phyloP scores from a whole-genome alignment of 2,888 invertebrate species.

The Zaprionus lineosus region DNA sequence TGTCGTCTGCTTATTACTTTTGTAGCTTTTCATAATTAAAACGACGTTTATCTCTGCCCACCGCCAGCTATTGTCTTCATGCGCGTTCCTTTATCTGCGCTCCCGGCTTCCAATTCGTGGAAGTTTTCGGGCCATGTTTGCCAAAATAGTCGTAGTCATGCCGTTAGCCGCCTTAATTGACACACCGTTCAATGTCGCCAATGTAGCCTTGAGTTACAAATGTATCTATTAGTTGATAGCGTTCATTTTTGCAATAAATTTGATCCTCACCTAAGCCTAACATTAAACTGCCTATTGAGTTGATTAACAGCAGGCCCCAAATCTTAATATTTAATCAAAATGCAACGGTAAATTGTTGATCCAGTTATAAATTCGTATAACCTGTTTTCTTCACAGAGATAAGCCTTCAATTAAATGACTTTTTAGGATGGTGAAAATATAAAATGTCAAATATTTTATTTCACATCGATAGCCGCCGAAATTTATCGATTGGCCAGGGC shows the following conservation, averaged over 20 bases:
- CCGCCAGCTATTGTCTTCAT: conserved; percentile 7
- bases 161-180: conserved; percentile 25
- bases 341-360: no score
- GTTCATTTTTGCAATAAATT: conserved; percentile 19
- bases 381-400: no score
- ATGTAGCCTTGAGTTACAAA: conserved; percentile 50
- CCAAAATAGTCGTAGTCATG: conserved; percentile 24
- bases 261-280: conserved; percentile 21
- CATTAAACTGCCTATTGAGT: not conserved
- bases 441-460: no score
- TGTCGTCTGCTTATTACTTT: conserved; percentile 69
- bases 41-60: conserved; percentile 51
- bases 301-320: not conserved
- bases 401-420: no score
- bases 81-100: conserved; percentile 22
- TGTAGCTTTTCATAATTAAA: conserved; percentile 68
- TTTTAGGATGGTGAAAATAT: no score
- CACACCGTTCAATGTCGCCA: conserved; percentile 16
- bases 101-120: conserved; percentile 16
- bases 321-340: no score
- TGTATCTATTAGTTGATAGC: conserved; percentile 42
- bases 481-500: no score
- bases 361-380: no score
- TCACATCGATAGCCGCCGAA: not conserved
- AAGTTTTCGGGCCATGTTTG: conserved; percentile 26